Base-by-base conservation (phyloP, 2,797 vertebrate species). In the Acanthurus lineatus region DNA sequence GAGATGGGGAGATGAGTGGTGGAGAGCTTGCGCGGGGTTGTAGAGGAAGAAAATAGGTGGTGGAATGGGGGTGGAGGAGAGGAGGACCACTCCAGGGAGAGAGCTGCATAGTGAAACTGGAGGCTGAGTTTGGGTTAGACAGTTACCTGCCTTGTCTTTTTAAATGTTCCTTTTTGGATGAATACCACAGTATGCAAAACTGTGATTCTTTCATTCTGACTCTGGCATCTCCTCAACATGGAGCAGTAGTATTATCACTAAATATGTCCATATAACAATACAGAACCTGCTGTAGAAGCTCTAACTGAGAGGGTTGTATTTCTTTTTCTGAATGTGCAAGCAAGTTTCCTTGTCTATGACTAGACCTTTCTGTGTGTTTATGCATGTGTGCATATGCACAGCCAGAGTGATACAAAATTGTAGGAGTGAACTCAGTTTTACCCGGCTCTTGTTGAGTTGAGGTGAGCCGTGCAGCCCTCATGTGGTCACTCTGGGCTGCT, bases 241-340 rank as follows among this genome's bases (percentile, higher is more conserved):
- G 49, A 72, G 56, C 64, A 67, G 52, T 63, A 1, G 60, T 77
- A 82, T 77, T 49, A 48, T 73, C 65, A 44, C 57, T 62, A 47
- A 86, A 83, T 76, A 77, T 86, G 69, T 76, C 73, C 71, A 84
- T 86, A 81, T 83, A 79, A 80, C 84, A 68, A 82, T 73, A 8
- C 48, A 82, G 67, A 73, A 57, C 35, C 62, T 78, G 66, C 66
- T 62, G 48, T 47, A 48, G 57, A 68, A 62, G 28, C 16, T 76
- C 25, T 63, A 38, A 16, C 60, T 59, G 57, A 68, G 44, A 76
- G 40, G 28, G 45, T 52, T 86, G 28, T 73, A 20, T 76, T 42
- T 16, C 32, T 76, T 69, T 63, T 7, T 53, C 28, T 52, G 56
- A 45, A 28, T 57, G 65, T 66, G 48, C 65, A 51, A 74, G 42